Base-by-base conservation (phyloP, 2,888 invertebrate genomes). In the Aethes cnicana region DNA sequence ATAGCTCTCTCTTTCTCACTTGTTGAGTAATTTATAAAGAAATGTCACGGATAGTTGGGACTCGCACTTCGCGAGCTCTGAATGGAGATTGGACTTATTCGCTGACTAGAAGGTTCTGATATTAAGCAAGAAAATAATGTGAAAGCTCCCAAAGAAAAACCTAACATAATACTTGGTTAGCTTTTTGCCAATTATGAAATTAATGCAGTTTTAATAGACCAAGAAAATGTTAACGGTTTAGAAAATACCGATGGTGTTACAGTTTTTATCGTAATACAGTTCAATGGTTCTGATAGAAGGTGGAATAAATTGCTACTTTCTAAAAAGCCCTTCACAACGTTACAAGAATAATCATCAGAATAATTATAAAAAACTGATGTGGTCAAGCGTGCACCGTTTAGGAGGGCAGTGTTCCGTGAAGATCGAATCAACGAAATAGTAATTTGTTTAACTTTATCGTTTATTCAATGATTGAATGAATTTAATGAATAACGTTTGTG, bases 1-100 rank as follows among this genome's bases (percentile, higher is more conserved):
- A 70, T 69, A 67, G 58, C 71, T 63, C 63, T 69, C 76, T 75
- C 74, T 63, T 68, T 78, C 66, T 68, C 64, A 64, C 71, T 58
- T 52, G 53, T 67, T 65, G 61, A 63, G 57, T 50, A 50, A 50
- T 50, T 50, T 50, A 30, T 50, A 50, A 50, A 50, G 42, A 43
- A 36, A 42, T 50, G 50, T 44, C 50, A 50, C 36, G 43, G 50
- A 50, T 50, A 50, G 50, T 50, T 17, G 50, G 17, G 18, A 37
- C 7, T 18, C 23, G 20, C 39, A 46, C 20, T 18, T 39, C 33
- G 46, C 12, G 37, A 17, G 28, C 23, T 42, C 18, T 42, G 35
- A 30, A 50, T 14, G 14, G 21, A 37, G 28, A 30, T 44, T 50
- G 36, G 30, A 28, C 26, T 18, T 23, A 5, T 11, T 14, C 20